A percentile compares a stretch with the other conserved stretches of the same genome.
These are phyloP conservation scores for Synodontis membranacea DNA, from an alignment of 2,113 vertebrate species.

Conservation along the genomic window DNA sequence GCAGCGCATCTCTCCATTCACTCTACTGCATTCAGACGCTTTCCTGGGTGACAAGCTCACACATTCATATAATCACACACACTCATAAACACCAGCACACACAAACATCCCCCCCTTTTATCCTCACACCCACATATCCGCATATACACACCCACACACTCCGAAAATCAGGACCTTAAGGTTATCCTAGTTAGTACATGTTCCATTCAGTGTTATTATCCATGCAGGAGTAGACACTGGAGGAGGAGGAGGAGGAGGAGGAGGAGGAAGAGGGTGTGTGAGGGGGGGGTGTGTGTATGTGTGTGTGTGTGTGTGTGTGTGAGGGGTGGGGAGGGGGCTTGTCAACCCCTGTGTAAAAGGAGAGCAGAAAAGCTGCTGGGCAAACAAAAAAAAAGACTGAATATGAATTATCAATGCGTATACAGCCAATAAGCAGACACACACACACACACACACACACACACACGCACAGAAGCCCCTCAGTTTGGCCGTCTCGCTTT, in stretches of 20 bases:
- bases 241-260: neutral
- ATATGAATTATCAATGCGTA: slow-evolving; percentile 40
- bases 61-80: slow-evolving; percentile 18
- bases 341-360: slow-evolving; percentile 23
- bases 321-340: slow-evolving; percentile 10
- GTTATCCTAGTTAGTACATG: slow-evolving; percentile 36
- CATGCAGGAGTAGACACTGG: neutral
- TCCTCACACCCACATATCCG: slow-evolving; percentile 8
- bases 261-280: neutral
- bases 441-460: slow-evolving; percentile 27
- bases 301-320: slow-evolving; percentile 20
- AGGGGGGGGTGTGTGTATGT: slow-evolving; percentile 18
- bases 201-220: slow-evolving; percentile 39
- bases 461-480: slow-evolving; percentile 21
- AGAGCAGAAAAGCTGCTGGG: slow-evolving; percentile 31
- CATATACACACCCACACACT: slow-evolving; percentile 32
- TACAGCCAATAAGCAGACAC: slow-evolving; percentile 41
- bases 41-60: neutral
- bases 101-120: neutral
- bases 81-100: slow-evolving; percentile 8
- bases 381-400: slow-evolving; percentile 40
- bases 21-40: slow-evolving; percentile 18
- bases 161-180: slow-evolving; percentile 33
- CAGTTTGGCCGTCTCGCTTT: slow-evolving; percentile 2
- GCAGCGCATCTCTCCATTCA: neutral